phyloP scores from a whole-genome alignment of 2,888 invertebrate species.

The Xestia ashworthii region DNA sequence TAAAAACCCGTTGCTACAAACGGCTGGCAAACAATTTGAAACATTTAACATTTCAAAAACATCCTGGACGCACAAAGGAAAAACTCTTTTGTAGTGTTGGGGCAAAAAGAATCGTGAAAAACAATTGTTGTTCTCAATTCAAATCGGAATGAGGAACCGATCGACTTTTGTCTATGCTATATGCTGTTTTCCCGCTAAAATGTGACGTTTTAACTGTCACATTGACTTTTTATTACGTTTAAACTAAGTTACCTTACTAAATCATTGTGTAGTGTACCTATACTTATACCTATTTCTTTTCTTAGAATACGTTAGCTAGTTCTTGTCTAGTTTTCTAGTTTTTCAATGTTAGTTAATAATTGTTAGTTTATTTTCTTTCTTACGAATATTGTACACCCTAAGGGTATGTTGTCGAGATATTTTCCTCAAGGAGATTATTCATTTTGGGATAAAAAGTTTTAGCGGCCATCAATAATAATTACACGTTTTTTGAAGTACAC shows the following conservation, averaged over 20 bases:
- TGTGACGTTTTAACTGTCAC: slow-evolving; percentile 2
- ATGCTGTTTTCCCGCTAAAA: background rate
- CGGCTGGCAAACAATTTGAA: slow-evolving; percentile 63
- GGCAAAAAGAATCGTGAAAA: slow-evolving; percentile 13
- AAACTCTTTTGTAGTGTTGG: slow-evolving; percentile 56
- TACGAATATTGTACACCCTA: background rate
- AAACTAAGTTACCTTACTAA: background rate
- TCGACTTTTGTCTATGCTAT: slow-evolving; percentile 10
- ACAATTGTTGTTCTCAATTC: slow-evolving; percentile 30
- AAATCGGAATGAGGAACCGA: slow-evolving; percentile 21
- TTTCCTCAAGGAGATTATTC: too few species aligned
- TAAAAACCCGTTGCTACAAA: slow-evolving; percentile 43
- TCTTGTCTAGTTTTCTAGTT: background rate
- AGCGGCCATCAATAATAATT: too few species aligned
- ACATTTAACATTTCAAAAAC: slow-evolving; percentile 65
- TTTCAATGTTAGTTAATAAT: background rate
- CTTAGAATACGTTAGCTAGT: background rate
- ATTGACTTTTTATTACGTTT: too few species aligned
- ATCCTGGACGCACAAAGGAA: slow-evolving; percentile 54
- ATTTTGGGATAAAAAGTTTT: too few species aligned
- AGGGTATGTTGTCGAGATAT: background rate
- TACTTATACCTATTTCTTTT: background rate
- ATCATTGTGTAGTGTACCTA: background rate
- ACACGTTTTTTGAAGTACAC: too few species aligned
- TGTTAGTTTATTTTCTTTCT: background rate